Conservation (phyloP, 2,888 invertebrate genomes). For the Ceriagrion tenellum region DNA sequence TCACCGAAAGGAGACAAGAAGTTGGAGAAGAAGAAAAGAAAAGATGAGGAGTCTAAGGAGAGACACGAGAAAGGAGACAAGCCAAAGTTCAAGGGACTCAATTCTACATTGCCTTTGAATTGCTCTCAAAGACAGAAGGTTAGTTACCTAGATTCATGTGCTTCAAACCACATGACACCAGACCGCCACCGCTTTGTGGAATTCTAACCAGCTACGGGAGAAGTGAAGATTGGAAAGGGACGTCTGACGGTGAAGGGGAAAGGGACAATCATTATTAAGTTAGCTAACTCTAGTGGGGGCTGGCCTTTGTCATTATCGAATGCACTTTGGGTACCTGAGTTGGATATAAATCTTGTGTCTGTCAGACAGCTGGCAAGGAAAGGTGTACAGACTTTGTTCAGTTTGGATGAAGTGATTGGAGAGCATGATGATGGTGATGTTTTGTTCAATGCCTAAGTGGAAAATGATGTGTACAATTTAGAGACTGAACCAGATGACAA, state of each 20-base stretch:
- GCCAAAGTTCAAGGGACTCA: constrained; percentile 18
- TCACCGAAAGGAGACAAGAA: not conserved
- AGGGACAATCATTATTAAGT: not conserved
- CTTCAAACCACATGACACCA: not conserved
- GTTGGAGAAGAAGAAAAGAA: not conserved
- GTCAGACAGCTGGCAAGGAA: not conserved
- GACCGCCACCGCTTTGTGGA: not conserved
- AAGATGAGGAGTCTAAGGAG: not conserved
- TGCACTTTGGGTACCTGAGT: constrained; percentile 1
- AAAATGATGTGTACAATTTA: constrained; percentile 11
- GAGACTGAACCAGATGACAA: not conserved
- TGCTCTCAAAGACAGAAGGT: constrained; percentile 1
- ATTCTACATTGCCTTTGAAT: not conserved
- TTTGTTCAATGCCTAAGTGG: constrained; percentile 3
- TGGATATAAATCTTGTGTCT: constrained; percentile 1
- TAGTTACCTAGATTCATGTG: constrained; percentile 10
- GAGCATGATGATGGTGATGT: constrained; percentile 10
- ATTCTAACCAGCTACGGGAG: not conserved
- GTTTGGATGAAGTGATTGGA: not conserved
- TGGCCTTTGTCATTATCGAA: constrained; percentile 1
- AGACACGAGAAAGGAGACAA: constrained; percentile 15
- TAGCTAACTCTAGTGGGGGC: constrained; percentile 6
- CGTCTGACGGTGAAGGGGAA: not conserved
- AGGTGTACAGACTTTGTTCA: not conserved
- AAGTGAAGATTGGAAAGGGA: constrained; percentile 10